Conservation (phyloP, 2,888 invertebrate genomes). For the Acronicta aceris region DNA sequence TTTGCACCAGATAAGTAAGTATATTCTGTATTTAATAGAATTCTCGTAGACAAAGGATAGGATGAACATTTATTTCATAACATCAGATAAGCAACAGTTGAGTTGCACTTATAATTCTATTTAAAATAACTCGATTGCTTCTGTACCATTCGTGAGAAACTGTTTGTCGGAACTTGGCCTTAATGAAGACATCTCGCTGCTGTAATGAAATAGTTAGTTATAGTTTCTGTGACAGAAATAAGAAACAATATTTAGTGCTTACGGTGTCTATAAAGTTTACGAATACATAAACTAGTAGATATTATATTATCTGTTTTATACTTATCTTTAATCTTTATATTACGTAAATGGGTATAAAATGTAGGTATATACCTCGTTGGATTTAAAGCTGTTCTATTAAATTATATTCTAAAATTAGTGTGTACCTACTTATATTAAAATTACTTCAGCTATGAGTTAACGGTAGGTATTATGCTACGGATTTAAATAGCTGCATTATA, state of each 20-base stretch:
- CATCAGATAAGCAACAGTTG: conserved; percentile 45
- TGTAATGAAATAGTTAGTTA: conserved; percentile 60
- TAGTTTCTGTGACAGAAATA: conserved; percentile 45
- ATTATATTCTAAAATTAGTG: too few relatives aligned
- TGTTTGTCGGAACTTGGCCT: conserved; percentile 53
- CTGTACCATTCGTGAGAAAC: conserved; percentile 61
- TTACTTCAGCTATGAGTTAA: too few relatives aligned
- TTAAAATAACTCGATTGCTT: conserved; percentile 59
- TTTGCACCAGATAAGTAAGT: not conserved
- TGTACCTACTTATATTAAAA: too few relatives aligned
- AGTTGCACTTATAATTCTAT: conserved; percentile 58
- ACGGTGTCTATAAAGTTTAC: conserved; percentile 7
- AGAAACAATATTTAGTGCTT: conserved; percentile 36
- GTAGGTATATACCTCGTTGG: too few relatives aligned
- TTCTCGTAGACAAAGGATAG: conserved; percentile 12
- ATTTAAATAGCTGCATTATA: too few relatives aligned
- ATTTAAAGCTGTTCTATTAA: too few relatives aligned
- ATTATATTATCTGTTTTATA: too few relatives aligned
- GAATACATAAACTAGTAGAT: too few relatives aligned
- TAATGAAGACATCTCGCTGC: conserved; percentile 54
- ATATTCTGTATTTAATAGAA: conserved; percentile 7
- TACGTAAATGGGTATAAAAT: too few relatives aligned
- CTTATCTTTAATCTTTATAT: too few relatives aligned
- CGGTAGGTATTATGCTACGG: too few relatives aligned
- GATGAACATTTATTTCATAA: conserved; percentile 35